Conservation (phyloP, 2,888 invertebrate genomes). For the Drosophila differens region DNA sequence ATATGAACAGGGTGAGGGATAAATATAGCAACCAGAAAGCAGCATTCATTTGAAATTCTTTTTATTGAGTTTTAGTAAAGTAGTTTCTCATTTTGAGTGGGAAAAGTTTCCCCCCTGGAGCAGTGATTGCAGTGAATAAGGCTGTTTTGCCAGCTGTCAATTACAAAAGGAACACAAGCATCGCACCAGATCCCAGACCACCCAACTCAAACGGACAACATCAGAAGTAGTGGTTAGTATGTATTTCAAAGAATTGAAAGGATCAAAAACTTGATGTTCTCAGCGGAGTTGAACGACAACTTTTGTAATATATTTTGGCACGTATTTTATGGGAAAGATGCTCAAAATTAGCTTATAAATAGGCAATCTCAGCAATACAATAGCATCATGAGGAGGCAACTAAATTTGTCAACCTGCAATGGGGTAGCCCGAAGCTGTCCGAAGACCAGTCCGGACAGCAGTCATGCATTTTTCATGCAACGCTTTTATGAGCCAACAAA, state of each 20-base stretch:
- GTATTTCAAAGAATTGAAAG: slow-evolving; percentile 40
- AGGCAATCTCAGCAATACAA: slow-evolving; percentile 63
- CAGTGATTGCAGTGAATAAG: slow-evolving; percentile 8
- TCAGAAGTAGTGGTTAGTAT: neutral
- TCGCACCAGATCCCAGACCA: slow-evolving; percentile 1
- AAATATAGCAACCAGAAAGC: slow-evolving; percentile 16
- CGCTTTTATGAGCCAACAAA: slow-evolving; percentile 61
- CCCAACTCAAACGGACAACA: neutral
- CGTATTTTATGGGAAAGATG: slow-evolving; percentile 44
- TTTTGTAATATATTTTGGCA: slow-evolving; percentile 52
- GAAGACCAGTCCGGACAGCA: slow-evolving; percentile 17
- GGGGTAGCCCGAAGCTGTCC: neutral
- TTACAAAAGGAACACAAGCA: slow-evolving; percentile 21
- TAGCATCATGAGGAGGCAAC: slow-evolving; percentile 22
- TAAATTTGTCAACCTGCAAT: slow-evolving; percentile 30
- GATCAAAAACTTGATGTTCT: slow-evolving; percentile 38
- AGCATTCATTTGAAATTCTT: slow-evolving; percentile 68
- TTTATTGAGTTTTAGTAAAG: slow-evolving; percentile 51
- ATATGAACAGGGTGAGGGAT: neutral
- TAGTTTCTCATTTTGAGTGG: slow-evolving; percentile 40
- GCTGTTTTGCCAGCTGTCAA: slow-evolving; percentile 33
- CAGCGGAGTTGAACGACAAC: slow-evolving; percentile 38
- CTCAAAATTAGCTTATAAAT: slow-evolving; percentile 76
- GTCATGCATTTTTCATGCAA: slow-evolving; percentile 74
- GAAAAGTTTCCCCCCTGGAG: slow-evolving; percentile 23